These are phyloP conservation scores for Anniella stebbinsi DNA, from an alignment of 2,797 vertebrate genomes.

Conservation along the genomic window DNA sequence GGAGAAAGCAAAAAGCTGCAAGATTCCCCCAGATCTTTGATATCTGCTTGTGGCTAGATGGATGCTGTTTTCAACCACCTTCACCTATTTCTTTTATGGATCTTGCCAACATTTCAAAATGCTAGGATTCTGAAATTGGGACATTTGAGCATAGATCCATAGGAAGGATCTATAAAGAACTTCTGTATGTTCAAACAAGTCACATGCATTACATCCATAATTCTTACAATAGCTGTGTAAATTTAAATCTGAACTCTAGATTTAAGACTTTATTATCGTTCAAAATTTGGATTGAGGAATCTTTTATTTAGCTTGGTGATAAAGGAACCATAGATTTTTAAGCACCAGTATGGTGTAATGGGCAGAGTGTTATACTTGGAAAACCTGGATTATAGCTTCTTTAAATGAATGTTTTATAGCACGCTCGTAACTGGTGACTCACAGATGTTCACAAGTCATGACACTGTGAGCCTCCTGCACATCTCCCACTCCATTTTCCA, in stretches of 20 bases:
- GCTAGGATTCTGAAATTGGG: not conserved
- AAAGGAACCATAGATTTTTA: not conserved
- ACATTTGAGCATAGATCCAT: not conserved
- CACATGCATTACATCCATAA: no score
- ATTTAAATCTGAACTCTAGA: not conserved
- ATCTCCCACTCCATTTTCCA: no score
- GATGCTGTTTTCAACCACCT: constrained; percentile 11
- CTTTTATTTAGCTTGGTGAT: not conserved
- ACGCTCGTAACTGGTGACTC: no score
- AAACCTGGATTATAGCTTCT: not conserved
- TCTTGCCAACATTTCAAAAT: not conserved
- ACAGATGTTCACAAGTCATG: no score
- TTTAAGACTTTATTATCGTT: not conserved
- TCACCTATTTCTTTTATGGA: not conserved
- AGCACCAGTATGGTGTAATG: no score
- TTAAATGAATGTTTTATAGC: no score
- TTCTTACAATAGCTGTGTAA: no score
- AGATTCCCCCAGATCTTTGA: not conserved
- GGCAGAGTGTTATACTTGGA: not conserved
- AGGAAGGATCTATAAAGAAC: not conserved
- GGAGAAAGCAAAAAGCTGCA: constrained; percentile 31
- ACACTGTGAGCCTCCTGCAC: no score
- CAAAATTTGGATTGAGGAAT: not conserved
- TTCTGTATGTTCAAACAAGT: no score
- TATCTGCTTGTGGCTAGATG: constrained; percentile 6